These are phyloP conservation scores for Trissoscelio sp. DNA, from an alignment of 2,888 invertebrate species.

Conservation along the genomic window DNA sequence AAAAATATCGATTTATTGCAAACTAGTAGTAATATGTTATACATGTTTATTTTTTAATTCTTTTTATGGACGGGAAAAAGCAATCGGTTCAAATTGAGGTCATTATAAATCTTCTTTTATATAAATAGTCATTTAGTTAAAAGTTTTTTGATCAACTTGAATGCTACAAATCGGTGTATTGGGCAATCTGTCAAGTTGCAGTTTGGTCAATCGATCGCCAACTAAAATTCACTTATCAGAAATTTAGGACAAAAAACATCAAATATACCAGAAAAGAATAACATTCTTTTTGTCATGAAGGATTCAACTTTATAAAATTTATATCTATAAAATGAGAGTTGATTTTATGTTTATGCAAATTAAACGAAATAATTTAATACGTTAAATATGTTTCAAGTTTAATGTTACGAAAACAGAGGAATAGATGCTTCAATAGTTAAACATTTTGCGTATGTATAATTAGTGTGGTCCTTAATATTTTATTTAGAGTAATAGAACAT, in stretches of 20 bases:
- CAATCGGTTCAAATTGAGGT: slow-evolving; percentile 41
- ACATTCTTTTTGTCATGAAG: too few species aligned
- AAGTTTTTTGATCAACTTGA: slow-evolving; percentile 49
- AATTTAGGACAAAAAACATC: slow-evolving; percentile 18
- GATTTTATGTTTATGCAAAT: slow-evolving; percentile 7
- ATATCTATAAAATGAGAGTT: background rate
- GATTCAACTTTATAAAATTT: slow-evolving; percentile 5
- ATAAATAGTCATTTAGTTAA: slow-evolving; percentile 50
- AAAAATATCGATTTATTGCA: slow-evolving; percentile 33
- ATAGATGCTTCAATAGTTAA: slow-evolving; percentile 9
- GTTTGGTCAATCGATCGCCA: slow-evolving; percentile 44
- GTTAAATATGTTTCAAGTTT: slow-evolving; percentile 8
- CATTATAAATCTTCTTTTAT: slow-evolving; percentile 46
- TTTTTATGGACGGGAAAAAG: slow-evolving; percentile 41
- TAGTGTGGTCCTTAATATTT: background rate
- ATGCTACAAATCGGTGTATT: slow-evolving; percentile 37
- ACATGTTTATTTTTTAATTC: slow-evolving; percentile 30
- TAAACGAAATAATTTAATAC: slow-evolving; percentile 5
- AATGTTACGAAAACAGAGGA: background rate
- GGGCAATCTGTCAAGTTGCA: slow-evolving; percentile 48
- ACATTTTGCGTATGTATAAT: slow-evolving; percentile 3
- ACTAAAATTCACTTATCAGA: slow-evolving; percentile 48
- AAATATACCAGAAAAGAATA: slow-evolving; percentile 2
- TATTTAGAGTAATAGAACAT: background rate
- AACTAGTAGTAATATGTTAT: background rate